A percentile compares a stretch with the other conserved stretches of the same genome.
These are phyloP conservation scores for Fukomys damarensis DNA, from an alignment of 2,113 vertebrate species.

Conservation along the genomic window DNA sequence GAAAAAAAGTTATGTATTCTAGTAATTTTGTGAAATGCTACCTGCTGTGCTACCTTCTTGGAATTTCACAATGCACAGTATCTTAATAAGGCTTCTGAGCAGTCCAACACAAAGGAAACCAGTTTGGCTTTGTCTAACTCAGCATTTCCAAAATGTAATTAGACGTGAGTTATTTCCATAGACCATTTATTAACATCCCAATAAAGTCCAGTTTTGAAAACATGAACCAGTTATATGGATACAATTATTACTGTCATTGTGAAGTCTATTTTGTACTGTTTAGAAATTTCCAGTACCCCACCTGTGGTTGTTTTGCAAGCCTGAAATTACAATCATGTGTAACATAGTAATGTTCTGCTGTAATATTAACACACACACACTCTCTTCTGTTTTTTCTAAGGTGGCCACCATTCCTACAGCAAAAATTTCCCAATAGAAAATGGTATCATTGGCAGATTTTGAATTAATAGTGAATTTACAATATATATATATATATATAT, in stretches of 20 bases:
- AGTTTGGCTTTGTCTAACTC: neutral
- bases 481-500: neutral
- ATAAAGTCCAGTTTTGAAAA: neutral
- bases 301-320: neutral
- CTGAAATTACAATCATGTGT: neutral
- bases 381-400: neutral
- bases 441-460: neutral
- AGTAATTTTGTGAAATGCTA: neutral
- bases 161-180: neutral
- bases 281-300: neutral
- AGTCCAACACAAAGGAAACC: neutral
- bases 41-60: neutral
- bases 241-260: neutral
- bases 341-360: neutral
- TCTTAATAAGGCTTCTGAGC: constrained; percentile 19
- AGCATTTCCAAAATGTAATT: constrained; percentile 10
- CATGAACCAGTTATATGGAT: neutral
- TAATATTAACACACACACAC: neutral
- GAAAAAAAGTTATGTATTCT: neutral
- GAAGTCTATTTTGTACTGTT: neutral
- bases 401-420: neutral
- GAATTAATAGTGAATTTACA: neutral
- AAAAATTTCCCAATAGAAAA: neutral
- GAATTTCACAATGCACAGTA: neutral
- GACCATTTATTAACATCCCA: neutral